Percentiles rank a stretch among this genome's conserved stretches.
Conservation (phyloP, 64 coral and sea anemone genomes). For the Actinia tenebrosa region DNA sequence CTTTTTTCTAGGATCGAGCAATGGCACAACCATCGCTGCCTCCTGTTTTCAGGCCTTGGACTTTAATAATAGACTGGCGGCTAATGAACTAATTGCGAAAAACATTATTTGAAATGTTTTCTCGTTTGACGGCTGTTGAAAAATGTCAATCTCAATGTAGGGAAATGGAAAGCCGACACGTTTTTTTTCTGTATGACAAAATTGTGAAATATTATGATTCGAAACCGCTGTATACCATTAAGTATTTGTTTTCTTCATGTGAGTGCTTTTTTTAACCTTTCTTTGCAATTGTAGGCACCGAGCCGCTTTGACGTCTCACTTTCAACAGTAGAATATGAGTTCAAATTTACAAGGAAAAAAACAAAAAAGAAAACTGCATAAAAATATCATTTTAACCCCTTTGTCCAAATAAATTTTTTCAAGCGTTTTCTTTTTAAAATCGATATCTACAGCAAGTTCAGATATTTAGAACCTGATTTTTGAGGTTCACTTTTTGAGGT, state of each 20-base stretch:
- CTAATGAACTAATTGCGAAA: not conserved
- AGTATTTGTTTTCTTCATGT: not conserved
- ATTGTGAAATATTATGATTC: not conserved
- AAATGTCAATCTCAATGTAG: not conserved
- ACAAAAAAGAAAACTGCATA: not conserved
- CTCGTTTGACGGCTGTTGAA: not conserved
- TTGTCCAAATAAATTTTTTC: not conserved
- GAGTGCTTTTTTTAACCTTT: too few relatives aligned
- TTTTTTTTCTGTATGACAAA: not conserved
- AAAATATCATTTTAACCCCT: not conserved
- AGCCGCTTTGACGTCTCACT: too few relatives aligned
- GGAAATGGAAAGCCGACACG: not conserved
- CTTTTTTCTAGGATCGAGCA: not conserved
- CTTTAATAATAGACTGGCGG: not conserved
- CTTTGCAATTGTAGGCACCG: too few relatives aligned
- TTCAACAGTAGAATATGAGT: too few relatives aligned
- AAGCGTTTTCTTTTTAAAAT: not conserved
- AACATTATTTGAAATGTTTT: not conserved
- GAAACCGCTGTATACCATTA: not conserved
- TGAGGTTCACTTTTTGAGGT: not conserved
- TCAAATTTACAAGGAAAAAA: too few relatives aligned
- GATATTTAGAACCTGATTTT: not conserved
- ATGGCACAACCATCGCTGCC: not conserved
- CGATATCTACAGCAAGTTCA: slow-evolving; percentile 2
- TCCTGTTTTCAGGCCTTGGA: not conserved